A percentile compares a stretch with the other conserved stretches of the same genome.
These are phyloP conservation scores for Cataglyphis livida DNA, from an alignment of 2,888 invertebrate genomes.

Conservation along the genomic window DNA sequence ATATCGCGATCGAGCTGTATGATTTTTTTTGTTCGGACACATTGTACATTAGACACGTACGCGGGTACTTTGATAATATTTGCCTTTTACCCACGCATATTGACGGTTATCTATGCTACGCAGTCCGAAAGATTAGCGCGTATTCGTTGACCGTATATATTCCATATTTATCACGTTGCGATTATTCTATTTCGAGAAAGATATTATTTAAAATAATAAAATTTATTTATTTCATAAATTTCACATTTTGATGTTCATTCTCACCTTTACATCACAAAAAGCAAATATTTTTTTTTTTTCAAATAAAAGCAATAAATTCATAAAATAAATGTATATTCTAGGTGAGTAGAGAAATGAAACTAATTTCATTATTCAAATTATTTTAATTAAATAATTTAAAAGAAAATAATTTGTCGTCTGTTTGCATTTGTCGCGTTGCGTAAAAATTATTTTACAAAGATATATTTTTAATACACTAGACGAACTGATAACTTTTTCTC, in stretches of 20 bases:
- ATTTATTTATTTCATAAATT: background rate
- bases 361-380: background rate
- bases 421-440: background rate
- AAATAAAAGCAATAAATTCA: background rate
- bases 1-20: background rate
- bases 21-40: background rate
- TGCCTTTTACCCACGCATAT: background rate
- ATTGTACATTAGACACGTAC: background rate
- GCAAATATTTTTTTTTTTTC: background rate
- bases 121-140: background rate
- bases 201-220: background rate
- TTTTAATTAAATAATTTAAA: background rate
- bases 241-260: background rate
- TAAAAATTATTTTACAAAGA: background rate
- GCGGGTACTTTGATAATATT: slow-evolving; percentile 10
- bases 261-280: background rate
- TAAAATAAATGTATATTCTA: background rate
- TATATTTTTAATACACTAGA: slow-evolving; percentile 1
- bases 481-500: slow-evolving; percentile 18
- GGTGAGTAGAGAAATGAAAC: background rate
- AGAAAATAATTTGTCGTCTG: background rate
- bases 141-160: background rate
- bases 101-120: background rate
- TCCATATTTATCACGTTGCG: background rate
- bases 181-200: slow-evolving; percentile 6